phyloP scores from a whole-genome alignment of 2,888 invertebrate species.

The Axea sp. region DNA sequence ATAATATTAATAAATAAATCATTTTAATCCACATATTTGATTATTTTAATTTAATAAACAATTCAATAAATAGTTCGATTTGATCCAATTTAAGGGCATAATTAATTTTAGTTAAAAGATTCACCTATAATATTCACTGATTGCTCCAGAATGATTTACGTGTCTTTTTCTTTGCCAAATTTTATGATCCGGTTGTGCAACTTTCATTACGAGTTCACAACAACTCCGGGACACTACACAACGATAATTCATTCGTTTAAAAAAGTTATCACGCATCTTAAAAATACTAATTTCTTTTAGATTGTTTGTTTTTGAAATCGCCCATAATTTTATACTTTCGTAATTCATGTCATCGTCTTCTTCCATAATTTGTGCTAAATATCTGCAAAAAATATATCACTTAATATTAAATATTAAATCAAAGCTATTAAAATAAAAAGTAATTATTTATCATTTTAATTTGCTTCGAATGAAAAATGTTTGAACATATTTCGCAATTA shows the following conservation, averaged over 20 bases:
- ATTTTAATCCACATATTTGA: too few relatives aligned
- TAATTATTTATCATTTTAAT: too few relatives aligned
- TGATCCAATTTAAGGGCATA: too few relatives aligned
- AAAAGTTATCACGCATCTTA: constrained; percentile 75
- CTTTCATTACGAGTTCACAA: constrained; percentile 80
- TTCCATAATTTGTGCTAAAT: constrained; percentile 82
- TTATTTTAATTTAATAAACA: too few relatives aligned
- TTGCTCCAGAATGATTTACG: constrained; percentile 71
- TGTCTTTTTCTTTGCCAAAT: constrained; percentile 72
- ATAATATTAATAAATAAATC: too few relatives aligned
- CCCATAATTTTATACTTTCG: constrained; percentile 79
- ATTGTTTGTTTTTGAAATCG: constrained; percentile 67
- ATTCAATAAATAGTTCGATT: too few relatives aligned
- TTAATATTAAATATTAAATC: neutral
- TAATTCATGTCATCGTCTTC: constrained; percentile 82
- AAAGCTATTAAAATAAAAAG: too few relatives aligned
- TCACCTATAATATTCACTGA: constrained; percentile 64
- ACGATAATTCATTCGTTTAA: constrained; percentile 78
- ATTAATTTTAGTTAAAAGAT: neutral
- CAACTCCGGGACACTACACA: constrained; percentile 80
- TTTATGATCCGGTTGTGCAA: constrained; percentile 67
- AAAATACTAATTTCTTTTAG: constrained; percentile 45
- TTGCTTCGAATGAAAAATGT: too few relatives aligned
- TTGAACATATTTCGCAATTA: too few relatives aligned
- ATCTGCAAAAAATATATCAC: constrained; percentile 70